These are phyloP conservation scores for Myotis brandtii DNA, from an alignment of 2,113 vertebrate species.

Conservation along the genomic window DNA sequence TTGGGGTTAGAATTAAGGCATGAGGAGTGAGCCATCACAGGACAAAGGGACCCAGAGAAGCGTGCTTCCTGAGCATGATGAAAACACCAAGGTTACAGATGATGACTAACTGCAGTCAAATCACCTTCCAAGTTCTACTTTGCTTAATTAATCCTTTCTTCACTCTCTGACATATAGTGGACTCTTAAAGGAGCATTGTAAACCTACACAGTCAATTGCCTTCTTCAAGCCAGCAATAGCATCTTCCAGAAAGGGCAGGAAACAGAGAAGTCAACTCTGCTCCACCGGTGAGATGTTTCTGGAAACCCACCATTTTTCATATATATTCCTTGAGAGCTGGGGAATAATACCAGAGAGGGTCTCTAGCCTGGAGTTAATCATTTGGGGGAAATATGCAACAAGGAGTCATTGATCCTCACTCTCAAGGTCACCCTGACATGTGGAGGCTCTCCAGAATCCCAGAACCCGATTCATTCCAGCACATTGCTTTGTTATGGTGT, in stretches of 20 bases:
- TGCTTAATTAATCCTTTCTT: conserved; percentile 45
- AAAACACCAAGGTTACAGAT: neutral
- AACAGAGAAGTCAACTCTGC: neutral
- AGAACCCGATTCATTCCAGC: conserved; percentile 2
- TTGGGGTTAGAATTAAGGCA: neutral
- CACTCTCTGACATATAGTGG: neutral
- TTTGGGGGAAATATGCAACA: neutral
- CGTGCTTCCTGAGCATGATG: neutral
- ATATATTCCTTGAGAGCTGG: neutral
- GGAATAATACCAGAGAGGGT: neutral
- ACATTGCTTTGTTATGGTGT: conserved; percentile 38
- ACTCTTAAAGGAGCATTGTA: conserved; percentile 12
- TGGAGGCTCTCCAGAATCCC: conserved; percentile 41
- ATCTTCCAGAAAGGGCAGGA: conserved; percentile 2
- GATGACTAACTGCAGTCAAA: neutral
- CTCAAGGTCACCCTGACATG: conserved; percentile 50
- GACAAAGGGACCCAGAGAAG: neutral
- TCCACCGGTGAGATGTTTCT: neutral
- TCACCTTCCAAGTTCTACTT: conserved; percentile 20
- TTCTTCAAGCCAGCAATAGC: neutral
- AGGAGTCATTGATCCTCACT: neutral
- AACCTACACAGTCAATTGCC: neutral
- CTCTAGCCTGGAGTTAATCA: neutral
- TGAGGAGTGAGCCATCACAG: neutral
- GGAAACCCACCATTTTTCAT: neutral